Percentiles rank a stretch among this genome's conserved stretches.
phyloP scores from a whole-genome alignment of 2,797 vertebrate species.

The Steatocranus sp. region DNA sequence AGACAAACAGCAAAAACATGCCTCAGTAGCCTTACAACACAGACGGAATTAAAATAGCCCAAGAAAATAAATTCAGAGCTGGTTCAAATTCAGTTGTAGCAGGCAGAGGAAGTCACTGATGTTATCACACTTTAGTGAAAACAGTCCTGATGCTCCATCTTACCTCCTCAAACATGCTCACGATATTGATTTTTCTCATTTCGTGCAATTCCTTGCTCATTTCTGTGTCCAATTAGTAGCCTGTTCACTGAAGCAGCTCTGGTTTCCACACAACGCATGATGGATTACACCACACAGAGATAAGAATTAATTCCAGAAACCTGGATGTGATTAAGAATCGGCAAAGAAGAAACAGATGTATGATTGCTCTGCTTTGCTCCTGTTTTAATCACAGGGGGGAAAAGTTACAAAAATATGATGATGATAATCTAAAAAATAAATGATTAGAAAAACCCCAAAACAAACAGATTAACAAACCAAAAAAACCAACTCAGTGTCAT shows the following conservation, averaged over 20 bases:
- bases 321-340: background rate
- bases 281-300: background rate
- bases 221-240: background rate
- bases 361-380: background rate
- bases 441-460: background rate
- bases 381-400: rapidly evolving
- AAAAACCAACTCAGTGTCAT: rapidly evolving
- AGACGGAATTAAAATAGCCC: background rate
- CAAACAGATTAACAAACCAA: background rate
- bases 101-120: background rate
- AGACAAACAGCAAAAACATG: background rate
- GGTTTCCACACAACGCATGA: background rate
- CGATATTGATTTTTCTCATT: background rate
- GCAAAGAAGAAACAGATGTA: background rate
- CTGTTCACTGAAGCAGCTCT: background rate
- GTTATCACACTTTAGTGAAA: background rate
- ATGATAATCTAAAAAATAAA: background rate
- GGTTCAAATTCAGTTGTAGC: background rate
- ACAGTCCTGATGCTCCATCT: background rate
- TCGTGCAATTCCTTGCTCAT: background rate
- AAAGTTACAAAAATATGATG: background rate
- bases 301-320: background rate
- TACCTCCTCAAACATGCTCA: background rate
- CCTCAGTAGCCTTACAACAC: background rate
- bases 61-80: background rate